Evolutionary conservation across 2,113 vertebrate species (phyloP).

Genomic region (Agapornis roseicollis): DNA sequence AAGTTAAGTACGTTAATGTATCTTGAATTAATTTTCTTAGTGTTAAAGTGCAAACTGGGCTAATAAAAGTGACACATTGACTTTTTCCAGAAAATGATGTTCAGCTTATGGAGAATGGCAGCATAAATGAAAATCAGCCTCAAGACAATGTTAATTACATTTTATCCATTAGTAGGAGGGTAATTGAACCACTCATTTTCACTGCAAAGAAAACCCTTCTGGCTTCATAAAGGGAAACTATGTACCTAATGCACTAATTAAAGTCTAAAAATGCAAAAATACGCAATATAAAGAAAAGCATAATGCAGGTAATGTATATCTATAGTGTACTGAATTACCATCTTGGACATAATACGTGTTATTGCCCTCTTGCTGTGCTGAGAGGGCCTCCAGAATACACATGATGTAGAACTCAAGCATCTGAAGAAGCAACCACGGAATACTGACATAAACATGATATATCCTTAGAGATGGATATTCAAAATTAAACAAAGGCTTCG

Average conservation of each 20-base stretch:
- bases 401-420: not conserved
- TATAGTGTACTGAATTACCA: not conserved
- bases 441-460: not conserved
- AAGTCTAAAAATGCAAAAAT: conserved; percentile 29
- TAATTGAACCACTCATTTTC: conserved; percentile 73
- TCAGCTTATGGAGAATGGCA: conserved; percentile 57
- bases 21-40: conserved; percentile 72
- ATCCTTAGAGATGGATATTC: not conserved
- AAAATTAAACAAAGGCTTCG: not conserved
- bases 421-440: not conserved
- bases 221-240: conserved; percentile 68
- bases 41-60: conserved; percentile 75
- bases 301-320: not conserved
- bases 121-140: conserved; percentile 75
- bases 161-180: conserved; percentile 74
- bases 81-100: conserved; percentile 74
- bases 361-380: not conserved
- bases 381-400: not conserved
- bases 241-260: conserved; percentile 68
- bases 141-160: conserved; percentile 77
- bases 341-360: accelerated
- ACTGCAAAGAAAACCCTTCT: conserved; percentile 70
- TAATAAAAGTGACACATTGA: conserved; percentile 79
- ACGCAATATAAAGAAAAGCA: not conserved
- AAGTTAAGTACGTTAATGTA: conserved; percentile 57